These are phyloP conservation scores for Eulemur rufifrons DNA, from an alignment of 2,113 vertebrate genomes.

Conservation along the genomic window DNA sequence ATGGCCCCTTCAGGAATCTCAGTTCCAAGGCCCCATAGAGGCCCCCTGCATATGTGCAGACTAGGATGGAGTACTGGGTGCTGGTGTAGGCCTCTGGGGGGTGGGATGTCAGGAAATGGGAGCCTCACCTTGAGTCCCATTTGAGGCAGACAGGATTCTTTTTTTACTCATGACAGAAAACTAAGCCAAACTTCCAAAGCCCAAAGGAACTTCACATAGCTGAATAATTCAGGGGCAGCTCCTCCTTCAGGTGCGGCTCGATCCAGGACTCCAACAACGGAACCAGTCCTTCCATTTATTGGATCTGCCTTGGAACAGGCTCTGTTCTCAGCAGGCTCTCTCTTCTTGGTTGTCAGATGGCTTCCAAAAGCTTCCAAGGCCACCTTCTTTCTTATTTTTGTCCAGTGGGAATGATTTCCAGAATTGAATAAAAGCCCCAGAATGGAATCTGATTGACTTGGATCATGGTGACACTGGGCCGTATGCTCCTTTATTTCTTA, in stretches of 20 bases:
- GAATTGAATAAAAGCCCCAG: neutral
- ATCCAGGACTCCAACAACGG: neutral
- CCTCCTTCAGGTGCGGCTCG: neutral
- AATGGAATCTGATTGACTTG: neutral
- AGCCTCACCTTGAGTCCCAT: neutral
- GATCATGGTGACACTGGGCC: neutral
- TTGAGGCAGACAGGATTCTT: neutral
- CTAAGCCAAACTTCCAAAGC: neutral
- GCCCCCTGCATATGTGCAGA: neutral
- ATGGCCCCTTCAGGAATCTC: neutral
- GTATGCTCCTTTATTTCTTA: neutral
- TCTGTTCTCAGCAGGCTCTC: neutral
- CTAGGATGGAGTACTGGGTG: neutral
- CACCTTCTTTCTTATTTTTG: neutral
- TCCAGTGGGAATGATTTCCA: neutral
- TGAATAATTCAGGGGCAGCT: neutral
- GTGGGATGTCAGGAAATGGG: neutral
- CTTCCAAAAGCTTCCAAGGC: neutral
- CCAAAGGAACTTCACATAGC: neutral
- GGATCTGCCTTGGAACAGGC: neutral
- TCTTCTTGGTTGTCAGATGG: neutral
- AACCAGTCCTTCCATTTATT: neutral
- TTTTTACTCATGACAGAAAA: neutral
- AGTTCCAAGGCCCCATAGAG: neutral
- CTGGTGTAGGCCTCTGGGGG: neutral